Conservation (phyloP, 53 echinoderm and acorn worm species). For the Paelopatides confundens region DNA sequence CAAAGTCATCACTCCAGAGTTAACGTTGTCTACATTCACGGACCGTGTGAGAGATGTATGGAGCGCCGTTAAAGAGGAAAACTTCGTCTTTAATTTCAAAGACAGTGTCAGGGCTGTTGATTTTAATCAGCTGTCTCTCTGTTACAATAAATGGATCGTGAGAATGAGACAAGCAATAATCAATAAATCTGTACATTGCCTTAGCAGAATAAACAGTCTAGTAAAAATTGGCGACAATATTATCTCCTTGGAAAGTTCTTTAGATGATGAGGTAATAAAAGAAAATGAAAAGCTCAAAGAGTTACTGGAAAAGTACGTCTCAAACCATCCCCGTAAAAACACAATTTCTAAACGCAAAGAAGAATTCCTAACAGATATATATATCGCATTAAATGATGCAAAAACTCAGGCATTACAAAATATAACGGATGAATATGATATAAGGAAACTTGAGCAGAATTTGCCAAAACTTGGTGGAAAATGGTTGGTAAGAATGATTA, state of each 20-base stretch:
- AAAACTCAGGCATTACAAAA: background rate
- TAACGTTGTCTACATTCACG: conserved; percentile 3
- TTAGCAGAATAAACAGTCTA: too few species aligned
- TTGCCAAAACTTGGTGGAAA: background rate
- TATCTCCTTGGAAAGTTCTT: too few species aligned
- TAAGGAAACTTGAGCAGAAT: background rate
- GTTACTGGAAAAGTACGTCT: background rate
- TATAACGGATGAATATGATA: background rate
- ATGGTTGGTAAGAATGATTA: background rate
- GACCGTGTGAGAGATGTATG: conserved; percentile 7
- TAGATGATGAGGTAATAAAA: background rate
- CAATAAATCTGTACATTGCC: too few species aligned
- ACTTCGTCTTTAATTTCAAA: conserved; percentile 6
- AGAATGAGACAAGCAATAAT: background rate
- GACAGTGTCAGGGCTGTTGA: conserved; percentile 19
- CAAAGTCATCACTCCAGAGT: too few species aligned
- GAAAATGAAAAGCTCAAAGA: background rate
- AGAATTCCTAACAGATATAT: background rate
- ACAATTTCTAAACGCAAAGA: background rate
- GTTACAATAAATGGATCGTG: conserved; percentile 5
- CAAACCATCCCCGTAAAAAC: background rate
- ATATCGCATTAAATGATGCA: background rate
- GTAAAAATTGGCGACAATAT: too few species aligned
- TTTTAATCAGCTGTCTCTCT: background rate
- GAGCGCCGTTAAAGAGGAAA: background rate